Evolutionary conservation across 2,888 invertebrate genomes (phyloP).

Genomic region (Leptura quadrifasciata): DNA sequence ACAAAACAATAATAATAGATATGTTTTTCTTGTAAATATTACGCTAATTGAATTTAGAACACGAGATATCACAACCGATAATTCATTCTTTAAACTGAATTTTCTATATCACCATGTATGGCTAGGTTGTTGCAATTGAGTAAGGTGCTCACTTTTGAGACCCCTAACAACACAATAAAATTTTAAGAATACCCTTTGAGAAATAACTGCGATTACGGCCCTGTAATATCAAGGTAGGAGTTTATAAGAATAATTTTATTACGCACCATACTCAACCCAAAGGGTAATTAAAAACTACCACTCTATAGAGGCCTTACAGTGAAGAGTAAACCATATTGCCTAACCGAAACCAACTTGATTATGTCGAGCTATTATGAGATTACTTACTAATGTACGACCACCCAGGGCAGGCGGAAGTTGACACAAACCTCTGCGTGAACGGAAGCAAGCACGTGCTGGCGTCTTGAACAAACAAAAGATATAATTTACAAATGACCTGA

Average conservation of each 20-base stretch:
- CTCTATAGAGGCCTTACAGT: conserved; percentile 7
- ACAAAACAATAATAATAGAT: no score
- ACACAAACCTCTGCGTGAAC: conserved; percentile 46
- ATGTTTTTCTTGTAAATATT: no score
- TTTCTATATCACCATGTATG: no score
- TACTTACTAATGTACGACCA: conserved; percentile 21
- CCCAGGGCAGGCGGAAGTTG: conserved; percentile 44
- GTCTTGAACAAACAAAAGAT: conserved; percentile 49
- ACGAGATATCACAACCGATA: no score
- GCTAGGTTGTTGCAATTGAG: no score
- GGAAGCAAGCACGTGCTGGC: conserved; percentile 53
- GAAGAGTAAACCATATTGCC: conserved; percentile 34
- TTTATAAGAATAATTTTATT: conserved; percentile 25
- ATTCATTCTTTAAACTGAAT: no score
- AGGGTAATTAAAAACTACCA: conserved; percentile 16
- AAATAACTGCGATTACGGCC: background rate
- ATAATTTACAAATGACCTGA: conserved; percentile 45
- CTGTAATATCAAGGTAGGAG: background rate
- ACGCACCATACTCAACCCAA: conserved; percentile 11
- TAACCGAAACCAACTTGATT: conserved; percentile 38
- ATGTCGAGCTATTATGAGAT: conserved; percentile 29
- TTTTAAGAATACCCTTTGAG: background rate
- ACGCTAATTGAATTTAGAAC: no score
- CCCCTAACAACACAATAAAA: no score
- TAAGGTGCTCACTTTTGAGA: no score